phyloP scores from a whole-genome alignment of 2,888 invertebrate genomes.

The Drosophila trichaetosa region DNA sequence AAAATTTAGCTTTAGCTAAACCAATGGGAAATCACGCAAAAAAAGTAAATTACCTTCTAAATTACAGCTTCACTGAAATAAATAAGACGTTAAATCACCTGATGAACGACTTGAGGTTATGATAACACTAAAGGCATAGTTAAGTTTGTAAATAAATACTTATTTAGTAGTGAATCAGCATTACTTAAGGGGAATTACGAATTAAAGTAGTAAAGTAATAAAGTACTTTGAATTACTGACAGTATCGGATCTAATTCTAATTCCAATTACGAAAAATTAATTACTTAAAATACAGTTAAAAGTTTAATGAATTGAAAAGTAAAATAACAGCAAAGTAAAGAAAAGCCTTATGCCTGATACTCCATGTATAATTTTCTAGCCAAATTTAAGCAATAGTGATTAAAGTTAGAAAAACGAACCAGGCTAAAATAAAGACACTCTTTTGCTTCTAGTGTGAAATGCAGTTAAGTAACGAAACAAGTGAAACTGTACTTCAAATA shows the following conservation, averaged over 20 bases:
- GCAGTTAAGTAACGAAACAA: not conserved
- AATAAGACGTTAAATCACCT: not conserved
- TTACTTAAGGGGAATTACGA: not conserved
- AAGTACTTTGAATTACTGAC: not conserved
- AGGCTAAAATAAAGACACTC: not conserved
- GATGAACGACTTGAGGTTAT: not conserved
- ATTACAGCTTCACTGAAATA: not conserved
- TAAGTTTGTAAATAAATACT: not conserved
- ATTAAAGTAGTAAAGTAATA: not conserved
- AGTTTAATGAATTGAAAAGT: not conserved
- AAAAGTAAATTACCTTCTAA: not conserved
- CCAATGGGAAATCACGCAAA: not conserved
- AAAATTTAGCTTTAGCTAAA: not conserved
- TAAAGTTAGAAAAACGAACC: not conserved
- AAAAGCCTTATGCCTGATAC: not conserved
- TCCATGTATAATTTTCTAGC: not conserved
- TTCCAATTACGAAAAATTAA: not conserved
- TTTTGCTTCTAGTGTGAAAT: not conserved
- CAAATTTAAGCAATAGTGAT: not conserved
- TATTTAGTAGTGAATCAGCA: not conserved
- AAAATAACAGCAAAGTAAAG: not conserved
- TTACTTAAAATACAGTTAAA: not conserved
- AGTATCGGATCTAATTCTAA: not conserved
- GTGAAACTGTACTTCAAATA: not conserved
- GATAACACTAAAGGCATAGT: not conserved